These are phyloP conservation scores for Aleiodes testaceus DNA, from an alignment of 2,888 invertebrate genomes.

Conservation along the genomic window DNA sequence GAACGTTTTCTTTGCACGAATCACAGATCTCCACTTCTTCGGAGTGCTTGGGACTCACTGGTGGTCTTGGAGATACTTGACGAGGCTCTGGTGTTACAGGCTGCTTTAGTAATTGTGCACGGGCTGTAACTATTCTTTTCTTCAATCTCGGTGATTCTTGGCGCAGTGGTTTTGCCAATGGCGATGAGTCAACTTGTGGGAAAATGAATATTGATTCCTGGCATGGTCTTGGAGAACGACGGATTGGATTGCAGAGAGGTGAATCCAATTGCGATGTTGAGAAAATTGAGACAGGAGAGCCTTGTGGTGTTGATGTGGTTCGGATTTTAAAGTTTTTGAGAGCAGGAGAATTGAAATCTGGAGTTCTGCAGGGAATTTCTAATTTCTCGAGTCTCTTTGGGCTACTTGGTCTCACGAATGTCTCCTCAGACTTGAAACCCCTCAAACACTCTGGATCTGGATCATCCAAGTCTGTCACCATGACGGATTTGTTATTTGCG, in stretches of 20 bases:
- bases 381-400: neutral
- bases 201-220: neutral
- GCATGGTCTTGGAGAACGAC: neutral
- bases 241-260: conserved; percentile 1
- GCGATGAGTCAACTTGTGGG: neutral
- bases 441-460: neutral
- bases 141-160: no score
- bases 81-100: neutral
- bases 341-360: conserved; percentile 11
- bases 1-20: conserved; percentile 25
- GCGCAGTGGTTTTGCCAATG: neutral
- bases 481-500: neutral
- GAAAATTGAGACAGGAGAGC: conserved; percentile 1
- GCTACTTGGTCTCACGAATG: conserved; percentile 36
- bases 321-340: conserved; percentile 26
- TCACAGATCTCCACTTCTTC: conserved; percentile 37
- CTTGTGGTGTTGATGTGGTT: conserved; percentile 41
- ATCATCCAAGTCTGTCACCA: conserved; percentile 42
- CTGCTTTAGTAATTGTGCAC: no score
- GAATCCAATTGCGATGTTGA: neutral
- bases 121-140: no score
- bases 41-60: neutral
- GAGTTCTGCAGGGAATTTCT: neutral
- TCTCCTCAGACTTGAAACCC: conserved; percentile 13
- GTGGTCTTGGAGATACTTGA: neutral